These are phyloP conservation scores for Kryptolebias ocellatus DNA, from an alignment of 2,797 vertebrate species.

Conservation along the genomic window DNA sequence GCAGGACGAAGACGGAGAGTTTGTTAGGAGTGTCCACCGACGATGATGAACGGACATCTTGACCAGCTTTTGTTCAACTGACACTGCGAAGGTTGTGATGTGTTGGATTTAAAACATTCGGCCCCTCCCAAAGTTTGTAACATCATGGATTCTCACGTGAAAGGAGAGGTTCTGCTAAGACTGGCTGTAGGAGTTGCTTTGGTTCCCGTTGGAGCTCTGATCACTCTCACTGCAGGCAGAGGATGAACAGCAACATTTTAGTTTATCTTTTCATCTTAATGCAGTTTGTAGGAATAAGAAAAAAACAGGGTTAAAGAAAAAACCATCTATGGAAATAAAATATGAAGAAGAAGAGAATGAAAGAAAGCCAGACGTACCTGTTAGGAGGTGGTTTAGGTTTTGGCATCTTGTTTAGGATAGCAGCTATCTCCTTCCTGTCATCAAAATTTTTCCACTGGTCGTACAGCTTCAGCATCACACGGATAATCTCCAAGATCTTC, in stretches of 20 bases:
- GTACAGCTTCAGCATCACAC: constrained; percentile 98
- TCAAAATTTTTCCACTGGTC: constrained; percentile 99
- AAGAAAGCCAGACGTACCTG: constrained; percentile 79
- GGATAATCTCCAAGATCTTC: constrained; percentile 98
- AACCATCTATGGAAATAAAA: background rate
- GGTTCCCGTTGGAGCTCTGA: constrained; percentile 98
- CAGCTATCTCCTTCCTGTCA: constrained; percentile 96
- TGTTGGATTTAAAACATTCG: constrained; percentile 15
- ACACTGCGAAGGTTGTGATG: constrained; percentile 26
- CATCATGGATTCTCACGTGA: constrained; percentile 7
- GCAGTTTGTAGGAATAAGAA: background rate
- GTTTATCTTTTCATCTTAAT: background rate
- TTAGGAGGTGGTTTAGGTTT: constrained; percentile 99
- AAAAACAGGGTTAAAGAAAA: background rate
- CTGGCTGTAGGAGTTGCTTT: constrained; percentile 97
- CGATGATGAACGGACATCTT: constrained; percentile 25
- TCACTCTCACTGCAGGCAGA: constrained; percentile 90
- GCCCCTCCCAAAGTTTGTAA: constrained; percentile 16
- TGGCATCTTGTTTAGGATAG: constrained; percentile 98
- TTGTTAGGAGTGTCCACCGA: constrained; percentile 4
- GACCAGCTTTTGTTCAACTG: constrained; percentile 9
- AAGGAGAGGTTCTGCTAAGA: constrained; percentile 80
- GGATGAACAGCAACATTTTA: background rate
- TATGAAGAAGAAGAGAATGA: background rate
- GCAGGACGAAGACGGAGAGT: constrained; percentile 23